Conservation (phyloP, 2,888 invertebrate species). For the Metellina segmentata region DNA sequence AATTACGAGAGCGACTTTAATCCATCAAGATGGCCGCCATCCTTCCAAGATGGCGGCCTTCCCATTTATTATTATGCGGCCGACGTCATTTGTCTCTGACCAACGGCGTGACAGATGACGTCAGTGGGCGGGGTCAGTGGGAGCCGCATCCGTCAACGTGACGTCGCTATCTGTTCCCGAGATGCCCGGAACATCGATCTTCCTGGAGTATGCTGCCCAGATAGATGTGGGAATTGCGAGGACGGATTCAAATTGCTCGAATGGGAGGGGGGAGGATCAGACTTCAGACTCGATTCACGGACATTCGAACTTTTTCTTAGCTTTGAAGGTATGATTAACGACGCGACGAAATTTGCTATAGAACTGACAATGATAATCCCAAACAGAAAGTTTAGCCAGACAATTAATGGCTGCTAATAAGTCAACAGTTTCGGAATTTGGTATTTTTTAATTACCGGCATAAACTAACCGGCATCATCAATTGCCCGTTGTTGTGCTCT, state of each 20-base stretch:
- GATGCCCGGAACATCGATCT: slow-evolving; percentile 70
- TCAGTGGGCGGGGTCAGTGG: slow-evolving; percentile 74
- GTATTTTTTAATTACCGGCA: too few relatives aligned
- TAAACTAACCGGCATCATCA: too few relatives aligned
- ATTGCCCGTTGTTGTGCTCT: too few relatives aligned
- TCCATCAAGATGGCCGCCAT: slow-evolving; percentile 73
- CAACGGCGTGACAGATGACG: slow-evolving; percentile 76
- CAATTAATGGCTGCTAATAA: too few relatives aligned
- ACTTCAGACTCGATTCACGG: too few relatives aligned
- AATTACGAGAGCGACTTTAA: slow-evolving; percentile 70
- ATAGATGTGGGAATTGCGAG: slow-evolving; percentile 4
- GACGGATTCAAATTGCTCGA: background rate
- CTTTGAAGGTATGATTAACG: too few relatives aligned
- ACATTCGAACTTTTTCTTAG: too few relatives aligned
- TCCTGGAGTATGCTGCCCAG: slow-evolving; percentile 14
- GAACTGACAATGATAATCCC: too few relatives aligned
- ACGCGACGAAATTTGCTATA: too few relatives aligned
- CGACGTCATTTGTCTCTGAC: slow-evolving; percentile 76
- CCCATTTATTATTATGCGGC: slow-evolving; percentile 70
- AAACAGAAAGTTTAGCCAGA: too few relatives aligned
- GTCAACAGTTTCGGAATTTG: too few relatives aligned
- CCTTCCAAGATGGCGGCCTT: slow-evolving; percentile 68
- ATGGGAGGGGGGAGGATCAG: background rate
- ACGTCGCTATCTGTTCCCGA: slow-evolving; percentile 71
- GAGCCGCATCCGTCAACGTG: slow-evolving; percentile 73